Evolutionary conservation across 1,140 invertebrate genomes (phyloP), one percentile per base, ranked within the genome.

Genomic region (Pissodes strobi): DNA sequence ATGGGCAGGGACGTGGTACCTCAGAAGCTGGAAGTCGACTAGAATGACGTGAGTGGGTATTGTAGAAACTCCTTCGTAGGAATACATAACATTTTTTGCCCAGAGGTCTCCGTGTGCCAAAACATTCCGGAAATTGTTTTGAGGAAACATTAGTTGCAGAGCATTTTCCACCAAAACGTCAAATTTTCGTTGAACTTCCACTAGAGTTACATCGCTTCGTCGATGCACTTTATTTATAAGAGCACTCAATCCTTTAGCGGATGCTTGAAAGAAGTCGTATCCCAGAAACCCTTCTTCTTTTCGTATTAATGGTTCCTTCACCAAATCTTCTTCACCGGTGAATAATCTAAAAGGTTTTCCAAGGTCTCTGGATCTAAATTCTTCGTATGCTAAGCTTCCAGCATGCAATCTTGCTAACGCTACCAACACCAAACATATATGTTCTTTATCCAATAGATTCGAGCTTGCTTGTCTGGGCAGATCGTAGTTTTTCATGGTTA

Each of bases 1-100:
- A 25, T 64, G 53, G 12, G 49, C 49, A 17, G 62, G 62, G 6
- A 56, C 52, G 18, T 64, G 23, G 72, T 82, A 87, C 23, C 85
- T 69, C 0, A 79, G 80, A 18, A 87, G 77, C 72, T 88, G 87
- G 52, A 84, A 87, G 69, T 88, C 87, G 13, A 88, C 80, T 5
- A 88, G 67, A 2, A 83, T 75, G 12, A 83, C 83, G 9, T 76
- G 71, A 1, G 76, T 57, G 0, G 65, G 51, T 15, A 19, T 18
- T 10, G 13, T 22, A 15, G 22, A 38, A 19, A 46, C 17, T 10
- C 53, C 46, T 37, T 80, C 72, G 57, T 83, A 83, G 69, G 84
- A 85, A 25, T 85, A 82, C 69, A 88, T 79, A 8, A 87, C 70
- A 69, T 88, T 88, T 68, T 86, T 87, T 0, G 79, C 72, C 86